These are phyloP conservation scores for Globodera rostochiensis DNA, from an alignment of 1,140 invertebrate genomes.

Conservation along the genomic window DNA sequence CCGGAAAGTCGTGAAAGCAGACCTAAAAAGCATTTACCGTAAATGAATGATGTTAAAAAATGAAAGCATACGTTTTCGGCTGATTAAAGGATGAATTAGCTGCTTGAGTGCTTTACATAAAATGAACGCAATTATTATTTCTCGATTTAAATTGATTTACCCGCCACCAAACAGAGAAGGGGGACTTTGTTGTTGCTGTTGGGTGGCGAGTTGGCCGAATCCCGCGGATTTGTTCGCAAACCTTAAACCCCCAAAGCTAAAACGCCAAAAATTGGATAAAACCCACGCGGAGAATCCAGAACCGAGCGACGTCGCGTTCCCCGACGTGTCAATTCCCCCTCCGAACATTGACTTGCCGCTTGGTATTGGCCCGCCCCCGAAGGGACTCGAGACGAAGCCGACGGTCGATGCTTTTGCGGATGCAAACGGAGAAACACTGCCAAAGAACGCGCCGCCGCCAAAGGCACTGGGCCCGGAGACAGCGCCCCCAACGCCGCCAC, in stretches of 20 bases:
- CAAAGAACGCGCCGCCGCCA: slow-evolving; percentile 3
- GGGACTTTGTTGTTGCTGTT: slow-evolving; percentile 16
- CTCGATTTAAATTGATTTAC: neutral
- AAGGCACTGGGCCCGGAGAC: slow-evolving; percentile 2
- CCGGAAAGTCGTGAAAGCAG: slow-evolving; percentile 31
- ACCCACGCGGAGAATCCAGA: slow-evolving; percentile 20
- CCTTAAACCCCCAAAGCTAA: neutral
- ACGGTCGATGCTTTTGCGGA: neutral
- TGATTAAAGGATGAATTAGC: slow-evolving; percentile 4
- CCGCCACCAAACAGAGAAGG: slow-evolving; percentile 14
- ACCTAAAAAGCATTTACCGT: slow-evolving; percentile 17
- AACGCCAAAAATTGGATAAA: neutral
- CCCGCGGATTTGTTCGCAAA: slow-evolving; percentile 22
- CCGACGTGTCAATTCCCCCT: slow-evolving; percentile 17
- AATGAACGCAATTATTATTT: neutral
- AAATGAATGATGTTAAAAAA: neutral
- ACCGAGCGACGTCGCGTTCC: neutral
- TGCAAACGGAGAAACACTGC: neutral
- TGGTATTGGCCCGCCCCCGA: neutral
- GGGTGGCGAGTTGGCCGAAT: slow-evolving; percentile 23
- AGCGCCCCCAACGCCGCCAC: neutral
- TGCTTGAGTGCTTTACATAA: neutral
- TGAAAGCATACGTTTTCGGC: slow-evolving; percentile 1
- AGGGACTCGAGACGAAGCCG: slow-evolving; percentile 5
- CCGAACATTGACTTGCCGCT: slow-evolving; percentile 23